Evolutionary conservation across 2,113 vertebrate genomes (phyloP).

Genomic region (Melanerpes formicivorus): DNA sequence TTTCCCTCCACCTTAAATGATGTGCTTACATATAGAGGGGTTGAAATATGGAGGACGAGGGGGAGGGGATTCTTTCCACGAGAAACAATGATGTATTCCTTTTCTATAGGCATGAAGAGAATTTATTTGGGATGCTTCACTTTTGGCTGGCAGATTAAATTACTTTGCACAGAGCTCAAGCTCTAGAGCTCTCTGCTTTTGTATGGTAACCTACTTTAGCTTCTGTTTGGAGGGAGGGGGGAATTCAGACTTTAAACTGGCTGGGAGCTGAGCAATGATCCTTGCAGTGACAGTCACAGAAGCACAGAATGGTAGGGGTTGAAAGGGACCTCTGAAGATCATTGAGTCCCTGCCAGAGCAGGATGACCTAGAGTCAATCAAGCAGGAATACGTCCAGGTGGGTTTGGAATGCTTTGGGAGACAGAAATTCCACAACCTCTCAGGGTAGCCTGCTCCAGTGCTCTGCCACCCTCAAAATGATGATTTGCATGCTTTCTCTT

Average conservation of each 20-base stretch:
- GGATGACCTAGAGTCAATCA: no score
- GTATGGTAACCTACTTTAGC: neutral
- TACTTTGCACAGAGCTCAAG: neutral
- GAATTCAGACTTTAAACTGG: neutral
- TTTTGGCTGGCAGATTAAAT: neutral
- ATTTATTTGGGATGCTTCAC: neutral
- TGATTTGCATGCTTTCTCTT: no score
- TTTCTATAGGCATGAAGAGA: neutral
- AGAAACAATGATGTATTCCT: neutral
- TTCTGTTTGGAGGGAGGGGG: neutral
- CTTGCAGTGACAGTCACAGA: neutral
- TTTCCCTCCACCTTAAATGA: neutral
- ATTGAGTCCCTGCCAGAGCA: no score
- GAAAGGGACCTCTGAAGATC: no score
- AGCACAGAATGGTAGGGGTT: no score
- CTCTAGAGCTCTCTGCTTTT: neutral
- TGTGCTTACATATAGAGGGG: neutral
- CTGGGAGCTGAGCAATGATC: neutral
- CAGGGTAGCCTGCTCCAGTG: no score
- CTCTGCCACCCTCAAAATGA: no score
- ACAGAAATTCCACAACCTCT: no score
- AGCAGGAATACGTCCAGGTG: no score
- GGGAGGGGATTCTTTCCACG: neutral
- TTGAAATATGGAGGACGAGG: neutral
- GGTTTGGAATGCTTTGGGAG: no score